A percentile compares a stretch with the other conserved stretches of the same genome.
Evolutionary conservation across 2,797 vertebrate genomes (phyloP).

Genomic region (Malacoraja senta): DNA sequence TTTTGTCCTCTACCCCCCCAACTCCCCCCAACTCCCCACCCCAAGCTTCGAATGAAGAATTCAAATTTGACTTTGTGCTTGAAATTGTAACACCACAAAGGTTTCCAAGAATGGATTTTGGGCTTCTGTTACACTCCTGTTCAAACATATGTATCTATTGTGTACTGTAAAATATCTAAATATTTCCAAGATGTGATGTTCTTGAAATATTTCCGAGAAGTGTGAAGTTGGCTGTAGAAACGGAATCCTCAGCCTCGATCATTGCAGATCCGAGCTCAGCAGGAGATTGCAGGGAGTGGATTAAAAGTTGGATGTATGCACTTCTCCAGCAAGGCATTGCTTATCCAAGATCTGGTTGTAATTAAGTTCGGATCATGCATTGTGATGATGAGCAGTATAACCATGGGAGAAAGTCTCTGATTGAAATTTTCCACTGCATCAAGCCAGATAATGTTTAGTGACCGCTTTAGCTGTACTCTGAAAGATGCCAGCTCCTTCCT

Average conservation of each 20-base stretch:
- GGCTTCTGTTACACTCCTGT: background rate
- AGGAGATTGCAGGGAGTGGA: background rate
- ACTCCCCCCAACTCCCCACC: too few relatives aligned
- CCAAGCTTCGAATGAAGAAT: background rate
- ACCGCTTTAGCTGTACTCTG: background rate
- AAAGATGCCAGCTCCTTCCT: background rate
- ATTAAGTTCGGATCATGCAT: background rate
- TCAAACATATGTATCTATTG: background rate
- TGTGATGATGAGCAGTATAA: background rate
- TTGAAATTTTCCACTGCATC: background rate
- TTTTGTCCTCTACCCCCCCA: too few relatives aligned
- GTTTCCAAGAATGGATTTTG: too few relatives aligned
- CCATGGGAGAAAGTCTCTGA: background rate
- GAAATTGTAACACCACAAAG: too few relatives aligned
- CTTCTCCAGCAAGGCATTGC: background rate
- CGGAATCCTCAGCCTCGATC: background rate
- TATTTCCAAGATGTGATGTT: background rate
- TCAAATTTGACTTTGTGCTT: background rate
- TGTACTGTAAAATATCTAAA: too few relatives aligned
- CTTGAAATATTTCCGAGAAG: too few relatives aligned
- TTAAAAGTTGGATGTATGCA: background rate
- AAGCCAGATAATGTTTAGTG: background rate
- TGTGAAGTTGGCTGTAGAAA: background rate
- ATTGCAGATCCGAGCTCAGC: background rate
- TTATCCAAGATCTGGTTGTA: constrained; percentile 17